Percentiles rank a stretch among this genome's conserved stretches.
phyloP scores from a whole-genome alignment of 2,113 vertebrate species.

The Megaceryle maxima region DNA sequence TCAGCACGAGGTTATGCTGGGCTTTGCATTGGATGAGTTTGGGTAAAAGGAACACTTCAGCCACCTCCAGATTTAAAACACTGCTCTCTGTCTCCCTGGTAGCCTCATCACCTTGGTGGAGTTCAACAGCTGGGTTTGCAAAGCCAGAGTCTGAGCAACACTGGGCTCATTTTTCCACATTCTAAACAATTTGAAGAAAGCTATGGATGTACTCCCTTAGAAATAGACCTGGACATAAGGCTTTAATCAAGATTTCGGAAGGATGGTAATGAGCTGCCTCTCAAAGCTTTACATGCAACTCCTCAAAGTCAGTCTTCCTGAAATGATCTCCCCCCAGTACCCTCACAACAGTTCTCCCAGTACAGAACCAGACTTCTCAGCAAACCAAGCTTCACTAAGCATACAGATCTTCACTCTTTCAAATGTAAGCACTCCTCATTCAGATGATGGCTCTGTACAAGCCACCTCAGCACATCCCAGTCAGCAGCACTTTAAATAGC shows the following conservation, averaged over 20 bases:
- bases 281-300: background rate
- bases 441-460: background rate
- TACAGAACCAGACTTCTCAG: rapidly evolving
- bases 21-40: background rate
- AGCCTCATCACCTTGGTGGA: background rate
- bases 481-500: background rate
- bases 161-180: background rate
- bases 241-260: background rate
- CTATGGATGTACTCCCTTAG: rapidly evolving
- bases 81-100: rapidly evolving
- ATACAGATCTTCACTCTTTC: rapidly evolving
- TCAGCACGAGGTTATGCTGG: rapidly evolving
- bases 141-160: background rate
- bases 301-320: background rate
- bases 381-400: rapidly evolving
- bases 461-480: background rate
- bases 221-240: rapidly evolving
- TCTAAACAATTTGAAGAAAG: rapidly evolving
- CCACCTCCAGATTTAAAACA: background rate
- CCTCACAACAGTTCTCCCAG: too few relatives aligned
- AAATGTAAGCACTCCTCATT: background rate
- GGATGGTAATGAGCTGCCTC: too few relatives aligned
- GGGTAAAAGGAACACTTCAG: background rate
- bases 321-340: rapidly evolving
- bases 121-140: background rate